Evolutionary conservation across 2,888 invertebrate species (phyloP).

Genomic region (Brenthis daphne): DNA sequence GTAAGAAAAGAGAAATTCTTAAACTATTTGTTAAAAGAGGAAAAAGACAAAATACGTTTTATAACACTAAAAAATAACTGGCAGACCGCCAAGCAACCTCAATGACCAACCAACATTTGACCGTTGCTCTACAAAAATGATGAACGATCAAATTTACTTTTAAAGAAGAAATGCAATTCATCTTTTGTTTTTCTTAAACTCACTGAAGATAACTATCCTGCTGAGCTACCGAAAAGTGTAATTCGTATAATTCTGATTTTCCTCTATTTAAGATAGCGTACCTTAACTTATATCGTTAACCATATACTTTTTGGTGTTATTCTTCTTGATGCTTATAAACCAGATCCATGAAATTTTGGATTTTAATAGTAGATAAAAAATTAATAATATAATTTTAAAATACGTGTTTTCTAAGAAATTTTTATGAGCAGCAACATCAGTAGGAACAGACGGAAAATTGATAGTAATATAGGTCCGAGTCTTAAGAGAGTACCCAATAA

Average conservation of each 20-base stretch:
- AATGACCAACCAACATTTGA: slow-evolving; percentile 19
- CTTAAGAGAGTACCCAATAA: too few species aligned
- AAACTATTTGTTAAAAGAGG: neutral
- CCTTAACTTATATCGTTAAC: too few species aligned
- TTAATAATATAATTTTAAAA: too few species aligned
- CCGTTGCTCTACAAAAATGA: slow-evolving; percentile 16
- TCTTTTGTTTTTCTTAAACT: slow-evolving; percentile 5
- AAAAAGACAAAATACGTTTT: neutral
- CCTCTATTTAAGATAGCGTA: too few species aligned
- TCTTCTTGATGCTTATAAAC: too few species aligned
- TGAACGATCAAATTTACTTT: slow-evolving; percentile 8
- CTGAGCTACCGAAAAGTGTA: neutral
- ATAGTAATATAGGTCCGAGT: too few species aligned
- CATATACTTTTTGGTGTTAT: too few species aligned
- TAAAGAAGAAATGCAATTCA: slow-evolving; percentile 7
- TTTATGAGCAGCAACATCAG: too few species aligned
- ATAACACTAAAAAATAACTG: slow-evolving; percentile 7
- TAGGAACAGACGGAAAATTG: too few species aligned
- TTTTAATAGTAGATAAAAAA: too few species aligned
- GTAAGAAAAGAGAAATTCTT: neutral
- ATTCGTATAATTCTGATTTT: neutral
- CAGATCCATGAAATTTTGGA: too few species aligned
- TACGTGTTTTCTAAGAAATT: too few species aligned
- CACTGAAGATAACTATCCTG: neutral
- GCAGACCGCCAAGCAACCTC: slow-evolving; percentile 16